Evolutionary conservation across 2,797 vertebrate species (phyloP), one percentile per base, ranked within the genome.

Genomic region (Atherinosoma microstoma): DNA sequence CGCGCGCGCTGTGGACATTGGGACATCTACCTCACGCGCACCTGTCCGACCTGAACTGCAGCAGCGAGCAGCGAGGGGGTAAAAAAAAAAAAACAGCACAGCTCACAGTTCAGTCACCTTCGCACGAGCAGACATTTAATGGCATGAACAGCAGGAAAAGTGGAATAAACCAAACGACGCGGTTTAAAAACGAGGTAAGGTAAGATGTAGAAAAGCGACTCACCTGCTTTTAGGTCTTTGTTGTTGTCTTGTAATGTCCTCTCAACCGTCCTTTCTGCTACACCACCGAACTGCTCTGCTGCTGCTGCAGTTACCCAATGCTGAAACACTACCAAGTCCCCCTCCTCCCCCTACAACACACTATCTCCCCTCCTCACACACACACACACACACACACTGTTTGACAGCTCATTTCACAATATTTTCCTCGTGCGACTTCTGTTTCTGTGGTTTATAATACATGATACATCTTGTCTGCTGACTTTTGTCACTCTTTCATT

Each of bases 21-120:
- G 53, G 57, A 76, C 67, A 63, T 63, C 61, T 65, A 13, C 32
- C 79, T 57, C 80, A 65, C 65, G 74, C 58, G 84, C 87, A 89
- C 87, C 88, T 87, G 87, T 87, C 78, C 80, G 78, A 83, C 58
- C 84, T 20, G 76, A 76, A 75, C 88, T 91, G 87, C 88, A 84
- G 83, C 86, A 80, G 29, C 0, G 51, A 47, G 18, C n/a, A n/a
- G n/a, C n/a, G n/a, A n/a, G n/a, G 38, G 35, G 0, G 32, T 11
- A 22, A 35, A n/a, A n/a, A 10, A 0, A 11, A 1, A 2, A 40
- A 24, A 49, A 59, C 75, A 70, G 57, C 72, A 5, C 35, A 3
- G 63, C 69, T 4, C 82, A 12, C 68, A 20, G 58, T 40, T 40
- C n/a, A 11, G n/a, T 64, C 84, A 81, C 80, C 85, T 77, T 81